Conservation (phyloP, 2,113 vertebrate species). For the Pica pica region DNA sequence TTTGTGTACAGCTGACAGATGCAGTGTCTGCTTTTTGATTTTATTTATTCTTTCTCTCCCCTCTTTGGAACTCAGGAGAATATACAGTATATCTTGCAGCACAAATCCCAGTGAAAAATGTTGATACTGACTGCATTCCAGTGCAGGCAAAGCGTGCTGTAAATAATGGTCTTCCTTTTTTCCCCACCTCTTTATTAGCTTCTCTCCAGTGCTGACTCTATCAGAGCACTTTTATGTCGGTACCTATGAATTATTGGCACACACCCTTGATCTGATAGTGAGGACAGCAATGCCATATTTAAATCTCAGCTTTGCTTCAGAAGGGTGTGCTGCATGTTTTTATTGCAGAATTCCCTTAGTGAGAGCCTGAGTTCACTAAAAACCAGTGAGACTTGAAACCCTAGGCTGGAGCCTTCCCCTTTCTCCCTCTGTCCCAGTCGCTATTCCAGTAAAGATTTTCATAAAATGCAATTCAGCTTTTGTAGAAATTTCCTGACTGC, state of each 20-base stretch:
- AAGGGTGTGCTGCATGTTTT: neutral
- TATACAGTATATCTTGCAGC: neutral
- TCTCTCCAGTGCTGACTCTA: neutral
- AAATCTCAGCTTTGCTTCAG: neutral
- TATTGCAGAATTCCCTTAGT: neutral
- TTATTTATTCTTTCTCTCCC: neutral
- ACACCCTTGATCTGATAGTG: neutral
- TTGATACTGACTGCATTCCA: neutral
- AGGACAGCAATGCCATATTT: neutral
- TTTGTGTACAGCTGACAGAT: neutral
- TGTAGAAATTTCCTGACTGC: neutral
- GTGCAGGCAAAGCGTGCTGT: neutral
- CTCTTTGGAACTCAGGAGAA: neutral
- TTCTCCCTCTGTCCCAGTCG: neutral
- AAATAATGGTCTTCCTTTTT: neutral
- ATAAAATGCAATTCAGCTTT: neutral
- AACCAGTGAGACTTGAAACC: neutral
- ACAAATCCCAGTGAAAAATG: conserved; percentile 16
- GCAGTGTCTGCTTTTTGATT: neutral
- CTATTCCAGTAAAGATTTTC: neutral
- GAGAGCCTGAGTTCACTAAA: neutral
- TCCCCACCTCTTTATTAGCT: neutral
- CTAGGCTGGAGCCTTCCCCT: neutral
- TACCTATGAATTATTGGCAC: conserved; percentile 1
- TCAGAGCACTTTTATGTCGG: neutral